These are phyloP conservation scores for Cossypha dichroa DNA, from an alignment of 2,797 vertebrate genomes.

Conservation along the genomic window DNA sequence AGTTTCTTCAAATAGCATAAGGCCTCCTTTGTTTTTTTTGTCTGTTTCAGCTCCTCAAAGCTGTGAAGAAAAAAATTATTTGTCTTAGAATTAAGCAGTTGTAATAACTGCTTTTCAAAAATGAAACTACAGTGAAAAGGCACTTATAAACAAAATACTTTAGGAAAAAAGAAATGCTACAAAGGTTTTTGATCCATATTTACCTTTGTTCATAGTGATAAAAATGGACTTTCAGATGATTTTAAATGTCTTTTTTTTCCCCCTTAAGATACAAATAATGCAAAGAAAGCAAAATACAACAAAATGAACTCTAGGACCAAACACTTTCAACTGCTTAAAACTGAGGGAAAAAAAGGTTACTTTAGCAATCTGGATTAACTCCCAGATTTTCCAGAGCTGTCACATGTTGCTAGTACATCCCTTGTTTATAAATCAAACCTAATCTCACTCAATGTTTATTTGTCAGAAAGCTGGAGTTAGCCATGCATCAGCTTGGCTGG, in stretches of 20 bases:
- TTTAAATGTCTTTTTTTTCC: neutral
- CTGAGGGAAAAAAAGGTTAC: rapidly evolving
- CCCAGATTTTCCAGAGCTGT: neutral
- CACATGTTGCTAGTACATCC: neutral
- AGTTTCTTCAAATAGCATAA: neutral
- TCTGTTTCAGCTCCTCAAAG: neutral
- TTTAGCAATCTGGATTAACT: neutral
- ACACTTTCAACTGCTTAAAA: neutral
- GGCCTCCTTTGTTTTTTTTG: neutral
- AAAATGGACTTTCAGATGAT: neutral
- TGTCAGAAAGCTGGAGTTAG: neutral
- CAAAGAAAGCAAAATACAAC: neutral
- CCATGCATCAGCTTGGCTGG: neutral
- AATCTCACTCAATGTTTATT: neutral
- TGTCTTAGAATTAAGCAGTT: neutral
- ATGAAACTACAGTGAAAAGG: neutral
- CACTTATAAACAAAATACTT: neutral
- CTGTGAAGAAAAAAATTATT: neutral
- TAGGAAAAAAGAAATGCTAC: neutral
- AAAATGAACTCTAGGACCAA: neutral
- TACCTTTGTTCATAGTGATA: neutral
- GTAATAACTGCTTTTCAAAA: neutral
- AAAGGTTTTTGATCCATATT: neutral
- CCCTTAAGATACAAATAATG: neutral
- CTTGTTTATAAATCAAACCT: neutral